Percentiles rank a stretch among this genome's conserved stretches.
Conservation (phyloP, 2,113 vertebrate genomes). For the Phaethornis superciliosus region DNA sequence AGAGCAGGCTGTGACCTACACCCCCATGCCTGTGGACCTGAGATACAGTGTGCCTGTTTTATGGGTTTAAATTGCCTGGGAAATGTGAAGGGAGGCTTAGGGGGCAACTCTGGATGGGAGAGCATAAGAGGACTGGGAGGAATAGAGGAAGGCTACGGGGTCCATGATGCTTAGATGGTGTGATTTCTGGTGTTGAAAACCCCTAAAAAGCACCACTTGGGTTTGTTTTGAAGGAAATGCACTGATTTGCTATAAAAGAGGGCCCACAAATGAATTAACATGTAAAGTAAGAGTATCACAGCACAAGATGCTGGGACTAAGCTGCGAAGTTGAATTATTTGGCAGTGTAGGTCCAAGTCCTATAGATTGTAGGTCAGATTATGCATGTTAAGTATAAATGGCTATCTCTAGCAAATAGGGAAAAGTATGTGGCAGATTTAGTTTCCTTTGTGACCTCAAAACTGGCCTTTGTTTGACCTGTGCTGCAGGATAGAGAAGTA, state of each 20-base stretch:
- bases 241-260: not conserved
- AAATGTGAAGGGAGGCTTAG: not conserved
- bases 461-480: not conserved
- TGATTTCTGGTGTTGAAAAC: not conserved
- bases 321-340: not conserved
- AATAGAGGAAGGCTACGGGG: not conserved
- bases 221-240: not conserved
- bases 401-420: not conserved
- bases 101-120: not conserved
- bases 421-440: not conserved
- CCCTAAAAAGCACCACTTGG: not conserved
- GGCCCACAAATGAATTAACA: not conserved
- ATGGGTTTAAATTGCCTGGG: not conserved
- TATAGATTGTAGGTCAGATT: not conserved
- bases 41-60: not conserved
- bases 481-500: not conserved
- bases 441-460: not conserved
- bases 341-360: not conserved
- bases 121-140: not conserved
- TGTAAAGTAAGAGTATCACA: not conserved
- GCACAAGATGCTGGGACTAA: not conserved
- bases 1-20: not conserved
- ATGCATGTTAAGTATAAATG: not conserved
- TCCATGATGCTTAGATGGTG: not conserved
- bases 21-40: accelerated